These are phyloP conservation scores for Girardia tigrina DNA, from an alignment of 2,888 invertebrate species.

Conservation along the genomic window DNA sequence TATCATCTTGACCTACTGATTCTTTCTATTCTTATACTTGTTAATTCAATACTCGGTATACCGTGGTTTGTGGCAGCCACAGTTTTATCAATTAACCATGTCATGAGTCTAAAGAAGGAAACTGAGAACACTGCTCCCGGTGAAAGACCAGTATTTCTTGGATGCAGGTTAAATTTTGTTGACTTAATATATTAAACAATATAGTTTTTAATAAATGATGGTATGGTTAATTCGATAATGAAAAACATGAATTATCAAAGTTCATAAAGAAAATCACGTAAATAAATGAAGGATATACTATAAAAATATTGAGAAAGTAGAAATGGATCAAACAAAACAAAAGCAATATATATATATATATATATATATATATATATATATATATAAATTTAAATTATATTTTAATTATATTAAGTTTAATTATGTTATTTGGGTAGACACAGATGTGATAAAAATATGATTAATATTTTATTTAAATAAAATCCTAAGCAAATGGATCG, in stretches of 20 bases:
- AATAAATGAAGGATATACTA: no score
- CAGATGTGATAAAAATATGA: no score
- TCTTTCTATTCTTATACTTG: constrained; percentile 67
- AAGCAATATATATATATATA: no score
- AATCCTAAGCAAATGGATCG: no score
- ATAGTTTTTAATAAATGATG: neutral
- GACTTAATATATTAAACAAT: neutral
- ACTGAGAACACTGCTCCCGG: constrained; percentile 39
- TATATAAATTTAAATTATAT: no score
- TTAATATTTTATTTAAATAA: no score
- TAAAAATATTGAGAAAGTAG: no score
- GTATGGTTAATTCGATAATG: constrained; percentile 15
- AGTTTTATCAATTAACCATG: constrained; percentile 39
- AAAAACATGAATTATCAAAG: neutral
- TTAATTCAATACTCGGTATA: constrained; percentile 72
- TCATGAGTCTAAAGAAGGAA: constrained; percentile 39
- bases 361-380: no score
- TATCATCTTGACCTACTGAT: constrained; percentile 86
- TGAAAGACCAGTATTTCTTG: constrained; percentile 38
- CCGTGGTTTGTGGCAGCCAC: constrained; percentile 40
- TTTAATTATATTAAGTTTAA: no score
- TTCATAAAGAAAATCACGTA: neutral
- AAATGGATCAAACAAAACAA: no score
- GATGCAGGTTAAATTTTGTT: constrained; percentile 30
- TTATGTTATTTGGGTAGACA: no score